These are phyloP conservation scores for Petroica traversi DNA, from an alignment of 2,113 vertebrate species.

Conservation along the genomic window DNA sequence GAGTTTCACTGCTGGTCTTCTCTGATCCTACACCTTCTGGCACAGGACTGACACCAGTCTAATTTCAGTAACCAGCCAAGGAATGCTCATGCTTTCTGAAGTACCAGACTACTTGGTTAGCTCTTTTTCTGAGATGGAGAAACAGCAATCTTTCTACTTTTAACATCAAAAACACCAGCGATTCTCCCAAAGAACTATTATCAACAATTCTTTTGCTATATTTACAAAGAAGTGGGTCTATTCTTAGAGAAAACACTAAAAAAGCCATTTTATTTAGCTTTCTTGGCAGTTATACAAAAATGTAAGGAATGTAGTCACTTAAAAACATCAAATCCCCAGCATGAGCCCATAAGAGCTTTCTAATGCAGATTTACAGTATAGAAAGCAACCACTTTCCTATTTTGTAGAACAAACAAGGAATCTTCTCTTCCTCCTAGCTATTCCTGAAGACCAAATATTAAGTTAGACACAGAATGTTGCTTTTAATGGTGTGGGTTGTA, in stretches of 20 bases:
- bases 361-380: slow-evolving; percentile 74
- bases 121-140: slow-evolving; percentile 46
- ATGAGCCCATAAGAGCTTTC: slow-evolving; percentile 70
- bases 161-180: slow-evolving; percentile 65
- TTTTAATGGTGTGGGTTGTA: slow-evolving; percentile 9
- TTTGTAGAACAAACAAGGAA: slow-evolving; percentile 52
- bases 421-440: slow-evolving; percentile 34
- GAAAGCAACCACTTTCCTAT: slow-evolving; percentile 65
- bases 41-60: neutral
- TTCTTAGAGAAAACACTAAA: slow-evolving; percentile 75
- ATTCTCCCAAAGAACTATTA: slow-evolving; percentile 67
- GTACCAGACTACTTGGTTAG: slow-evolving; percentile 14
- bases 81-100: slow-evolving; percentile 32
- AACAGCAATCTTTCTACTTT: slow-evolving; percentile 59
- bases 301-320: slow-evolving; percentile 82
- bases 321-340: slow-evolving; percentile 78
- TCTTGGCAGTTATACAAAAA: slow-evolving; percentile 89
- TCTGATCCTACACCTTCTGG: slow-evolving; percentile 8
- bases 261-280: slow-evolving; percentile 85
- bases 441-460: slow-evolving; percentile 42
- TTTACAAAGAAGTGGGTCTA: slow-evolving; percentile 70
- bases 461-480: slow-evolving; percentile 9
- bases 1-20: neutral
- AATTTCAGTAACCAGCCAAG: neutral
- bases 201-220: slow-evolving; percentile 65